Percentiles rank a stretch among this genome's conserved stretches.
Conservation (phyloP, 2,888 invertebrate species). For the Thelaira solivaga region DNA sequence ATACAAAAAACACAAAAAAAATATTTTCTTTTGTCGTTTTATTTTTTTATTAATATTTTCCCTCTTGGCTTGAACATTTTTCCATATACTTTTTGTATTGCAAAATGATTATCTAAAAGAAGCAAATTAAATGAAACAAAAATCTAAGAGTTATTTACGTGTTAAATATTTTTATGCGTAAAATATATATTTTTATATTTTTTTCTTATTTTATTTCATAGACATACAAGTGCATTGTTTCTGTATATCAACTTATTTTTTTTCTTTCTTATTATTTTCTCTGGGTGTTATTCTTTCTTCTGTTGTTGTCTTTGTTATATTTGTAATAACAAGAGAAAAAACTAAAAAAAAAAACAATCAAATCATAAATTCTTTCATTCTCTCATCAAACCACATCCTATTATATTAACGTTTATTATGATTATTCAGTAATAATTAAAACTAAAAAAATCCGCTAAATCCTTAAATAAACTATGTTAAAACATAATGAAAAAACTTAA, state of each 20-base stretch:
- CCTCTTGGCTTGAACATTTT: conserved; percentile 24
- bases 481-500: conserved; percentile 55
- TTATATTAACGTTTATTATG: conserved; percentile 62
- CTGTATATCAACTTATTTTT: conserved; percentile 27
- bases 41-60: conserved; percentile 9
- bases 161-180: conserved; percentile 52
- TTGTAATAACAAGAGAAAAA: conserved; percentile 48
- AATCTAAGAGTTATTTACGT: conserved; percentile 42
- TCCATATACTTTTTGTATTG: conserved; percentile 35
- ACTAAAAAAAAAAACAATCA: conserved; percentile 20
- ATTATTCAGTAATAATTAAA: conserved; percentile 60
- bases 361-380: conserved; percentile 47
- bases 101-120: conserved; percentile 37
- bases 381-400: conserved; percentile 58
- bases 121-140: conserved; percentile 9
- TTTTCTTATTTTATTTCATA: conserved; percentile 2
- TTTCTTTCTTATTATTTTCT: conserved; percentile 4
- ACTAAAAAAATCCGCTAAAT: conserved; percentile 57
- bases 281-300: conserved; percentile 43
- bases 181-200: conserved; percentile 31
- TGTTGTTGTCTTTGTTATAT: conserved; percentile 56
- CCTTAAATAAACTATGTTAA: conserved; percentile 63
- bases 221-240: conserved; percentile 37
- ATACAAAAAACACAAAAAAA: conserved; percentile 46
- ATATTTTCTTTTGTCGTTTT: conserved; percentile 48